These are phyloP conservation scores for Pantherophis alleghaniensis DNA, from an alignment of 2,797 vertebrate genomes.

Conservation along the genomic window DNA sequence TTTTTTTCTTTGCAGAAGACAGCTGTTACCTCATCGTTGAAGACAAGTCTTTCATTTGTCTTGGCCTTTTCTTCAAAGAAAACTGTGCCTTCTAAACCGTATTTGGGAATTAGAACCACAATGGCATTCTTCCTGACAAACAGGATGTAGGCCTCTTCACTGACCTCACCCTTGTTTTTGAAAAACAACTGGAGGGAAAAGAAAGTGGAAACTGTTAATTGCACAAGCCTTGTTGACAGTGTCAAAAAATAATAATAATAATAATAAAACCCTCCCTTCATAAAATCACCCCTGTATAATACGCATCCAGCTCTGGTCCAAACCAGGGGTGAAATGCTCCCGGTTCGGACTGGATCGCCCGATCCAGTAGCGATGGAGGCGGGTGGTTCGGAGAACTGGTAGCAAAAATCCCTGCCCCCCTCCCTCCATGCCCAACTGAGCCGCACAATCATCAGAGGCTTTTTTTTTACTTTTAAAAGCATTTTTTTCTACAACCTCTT, in stretches of 20 bases:
- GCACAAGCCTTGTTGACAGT: background rate
- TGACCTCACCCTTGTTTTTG: slow-evolving; percentile 88
- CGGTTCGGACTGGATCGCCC: no score
- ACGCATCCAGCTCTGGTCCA: background rate
- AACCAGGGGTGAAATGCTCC: background rate
- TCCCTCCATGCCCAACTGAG: no score
- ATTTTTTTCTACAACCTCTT: no score
- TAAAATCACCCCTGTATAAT: background rate
- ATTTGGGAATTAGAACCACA: slow-evolving; percentile 96
- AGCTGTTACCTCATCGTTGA: slow-evolving; percentile 83
- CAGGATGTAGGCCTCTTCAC: slow-evolving; percentile 91
- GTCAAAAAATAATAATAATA: background rate
- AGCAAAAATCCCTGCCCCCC: no score
- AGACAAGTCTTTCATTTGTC: slow-evolving; percentile 75
- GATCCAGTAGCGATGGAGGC: no score
- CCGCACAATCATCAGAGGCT: no score
- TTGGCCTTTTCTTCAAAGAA: slow-evolving; percentile 92
- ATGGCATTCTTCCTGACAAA: slow-evolving; percentile 97
- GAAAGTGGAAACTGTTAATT: background rate
- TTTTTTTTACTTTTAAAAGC: no score
- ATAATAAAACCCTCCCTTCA: background rate
- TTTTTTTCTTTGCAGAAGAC: background rate
- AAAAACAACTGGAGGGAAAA: slow-evolving; percentile 86
- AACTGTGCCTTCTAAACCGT: slow-evolving; percentile 93
- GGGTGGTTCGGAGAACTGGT: no score